Percentiles rank a stretch among this genome's conserved stretches.
These are phyloP conservation scores for Cirrhinus mrigala DNA, from an alignment of 2,797 vertebrate species.

Conservation along the genomic window DNA sequence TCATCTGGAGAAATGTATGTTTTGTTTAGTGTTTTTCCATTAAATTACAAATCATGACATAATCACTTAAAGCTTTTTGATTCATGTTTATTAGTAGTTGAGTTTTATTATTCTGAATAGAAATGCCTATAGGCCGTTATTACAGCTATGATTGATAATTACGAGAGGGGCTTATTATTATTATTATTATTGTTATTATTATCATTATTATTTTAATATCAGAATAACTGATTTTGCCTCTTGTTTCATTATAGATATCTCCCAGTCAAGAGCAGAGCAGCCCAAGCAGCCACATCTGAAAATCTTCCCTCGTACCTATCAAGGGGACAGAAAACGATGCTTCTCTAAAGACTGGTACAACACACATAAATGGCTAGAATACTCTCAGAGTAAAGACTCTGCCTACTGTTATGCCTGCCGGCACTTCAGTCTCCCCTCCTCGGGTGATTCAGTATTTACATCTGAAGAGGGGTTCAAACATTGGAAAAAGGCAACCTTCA, in stretches of 20 bases:
- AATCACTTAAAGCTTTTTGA: background rate
- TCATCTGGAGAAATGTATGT: too few relatives aligned
- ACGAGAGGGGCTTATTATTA: background rate
- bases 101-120: background rate
- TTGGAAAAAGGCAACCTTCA: conserved; percentile 32
- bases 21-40: too few relatives aligned
- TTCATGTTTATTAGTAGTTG: background rate
- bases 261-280: conserved; percentile 21
- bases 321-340: background rate
- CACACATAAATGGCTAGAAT: background rate
- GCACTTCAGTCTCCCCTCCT: background rate
- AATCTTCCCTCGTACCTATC: conserved; percentile 26
- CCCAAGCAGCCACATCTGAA: conserved; percentile 42
- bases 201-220: too few relatives aligned
- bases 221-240: too few relatives aligned
- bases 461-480: conserved; percentile 30
- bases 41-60: background rate
- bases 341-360: background rate
- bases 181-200: too few relatives aligned
- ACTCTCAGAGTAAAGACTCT: background rate
- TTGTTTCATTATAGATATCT: background rate
- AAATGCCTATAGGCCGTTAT: conserved; percentile 2
- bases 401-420: background rate
- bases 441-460: conserved; percentile 5
- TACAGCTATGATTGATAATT: background rate